Evolutionary conservation across 2,888 invertebrate genomes (phyloP).

Genomic region (Lymantria monacha): DNA sequence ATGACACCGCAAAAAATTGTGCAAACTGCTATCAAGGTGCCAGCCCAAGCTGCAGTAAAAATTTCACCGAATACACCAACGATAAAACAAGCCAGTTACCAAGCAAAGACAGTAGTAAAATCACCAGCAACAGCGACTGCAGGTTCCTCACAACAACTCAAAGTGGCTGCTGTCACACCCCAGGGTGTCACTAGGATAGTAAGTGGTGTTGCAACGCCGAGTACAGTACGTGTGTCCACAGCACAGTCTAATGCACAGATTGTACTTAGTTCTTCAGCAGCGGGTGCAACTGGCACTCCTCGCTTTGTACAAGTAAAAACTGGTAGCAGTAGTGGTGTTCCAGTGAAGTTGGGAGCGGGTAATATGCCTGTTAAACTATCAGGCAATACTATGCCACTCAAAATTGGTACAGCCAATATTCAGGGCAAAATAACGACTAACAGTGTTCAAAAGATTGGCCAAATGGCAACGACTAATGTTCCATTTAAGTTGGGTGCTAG

Average conservation of each 20-base stretch:
- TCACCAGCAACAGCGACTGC: slow-evolving; percentile 54
- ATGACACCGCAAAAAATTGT: slow-evolving; percentile 67
- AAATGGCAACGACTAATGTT: slow-evolving; percentile 43
- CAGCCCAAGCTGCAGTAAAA: slow-evolving; percentile 60
- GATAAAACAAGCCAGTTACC: slow-evolving; percentile 61
- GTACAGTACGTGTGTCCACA: slow-evolving; percentile 64
- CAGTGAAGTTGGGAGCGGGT: slow-evolving; percentile 65
- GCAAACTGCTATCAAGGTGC: slow-evolving; percentile 58
- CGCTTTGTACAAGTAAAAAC: slow-evolving; percentile 74
- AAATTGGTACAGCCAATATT: slow-evolving; percentile 66
- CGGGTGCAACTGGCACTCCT: slow-evolving; percentile 56
- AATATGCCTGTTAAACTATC: slow-evolving; percentile 68
- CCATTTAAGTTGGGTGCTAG: slow-evolving; percentile 71
- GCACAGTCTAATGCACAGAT: slow-evolving; percentile 67
- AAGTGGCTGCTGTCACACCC: slow-evolving; percentile 69
- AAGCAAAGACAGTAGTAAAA: slow-evolving; percentile 58
- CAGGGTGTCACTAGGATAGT: slow-evolving; percentile 72
- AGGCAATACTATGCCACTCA: slow-evolving; percentile 63
- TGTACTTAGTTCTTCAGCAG: slow-evolving; percentile 54
- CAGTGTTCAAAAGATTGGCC: slow-evolving; percentile 62
- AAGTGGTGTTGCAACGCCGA: slow-evolving; percentile 63
- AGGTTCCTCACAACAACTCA: slow-evolving; percentile 68
- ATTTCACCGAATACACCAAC: slow-evolving; percentile 65
- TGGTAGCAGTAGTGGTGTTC: slow-evolving; percentile 53
- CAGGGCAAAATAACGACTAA: slow-evolving; percentile 65